Conservation (phyloP, 2,888 invertebrate genomes). For the Imbricaverruca yamaguchii region DNA sequence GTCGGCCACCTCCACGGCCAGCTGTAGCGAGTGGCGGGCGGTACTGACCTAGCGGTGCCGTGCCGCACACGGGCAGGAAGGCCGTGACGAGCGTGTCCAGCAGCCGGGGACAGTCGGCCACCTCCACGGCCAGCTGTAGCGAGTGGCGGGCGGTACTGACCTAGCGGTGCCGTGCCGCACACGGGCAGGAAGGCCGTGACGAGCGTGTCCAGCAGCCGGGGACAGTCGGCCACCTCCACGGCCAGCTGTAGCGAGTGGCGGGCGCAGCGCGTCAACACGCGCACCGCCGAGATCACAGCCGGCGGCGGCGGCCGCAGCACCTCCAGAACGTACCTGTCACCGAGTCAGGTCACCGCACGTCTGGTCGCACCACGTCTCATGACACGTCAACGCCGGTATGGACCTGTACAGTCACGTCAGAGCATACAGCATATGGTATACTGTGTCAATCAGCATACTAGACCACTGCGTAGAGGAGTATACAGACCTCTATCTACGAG, state of each 20-base stretch:
- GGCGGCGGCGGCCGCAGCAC: constrained; percentile 60
- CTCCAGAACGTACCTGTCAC: constrained; percentile 62
- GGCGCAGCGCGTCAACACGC: constrained; percentile 67
- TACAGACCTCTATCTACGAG: too few species aligned
- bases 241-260: constrained; percentile 66
- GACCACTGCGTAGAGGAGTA: too few species aligned
- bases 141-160: constrained; percentile 57
- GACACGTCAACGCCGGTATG: background rate
- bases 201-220: constrained; percentile 53
- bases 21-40: constrained; percentile 60
- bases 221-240: constrained; percentile 53
- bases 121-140: constrained; percentile 53
- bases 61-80: constrained; percentile 40
- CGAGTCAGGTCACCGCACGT: background rate
- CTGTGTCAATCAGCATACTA: too few species aligned
- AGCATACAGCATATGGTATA: too few species aligned
- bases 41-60: constrained; percentile 25
- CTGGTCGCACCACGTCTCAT: too few species aligned
- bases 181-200: constrained; percentile 41
- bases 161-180: constrained; percentile 28
- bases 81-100: constrained; percentile 46
- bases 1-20: constrained; percentile 55
- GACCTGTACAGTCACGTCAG: too few species aligned
- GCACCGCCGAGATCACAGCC: constrained; percentile 64
- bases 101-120: constrained; percentile 57